A percentile compares a stretch with the other conserved stretches of the same genome.
Evolutionary conservation across 2,113 vertebrate genomes (phyloP).

Genomic region (Colius striatus): DNA sequence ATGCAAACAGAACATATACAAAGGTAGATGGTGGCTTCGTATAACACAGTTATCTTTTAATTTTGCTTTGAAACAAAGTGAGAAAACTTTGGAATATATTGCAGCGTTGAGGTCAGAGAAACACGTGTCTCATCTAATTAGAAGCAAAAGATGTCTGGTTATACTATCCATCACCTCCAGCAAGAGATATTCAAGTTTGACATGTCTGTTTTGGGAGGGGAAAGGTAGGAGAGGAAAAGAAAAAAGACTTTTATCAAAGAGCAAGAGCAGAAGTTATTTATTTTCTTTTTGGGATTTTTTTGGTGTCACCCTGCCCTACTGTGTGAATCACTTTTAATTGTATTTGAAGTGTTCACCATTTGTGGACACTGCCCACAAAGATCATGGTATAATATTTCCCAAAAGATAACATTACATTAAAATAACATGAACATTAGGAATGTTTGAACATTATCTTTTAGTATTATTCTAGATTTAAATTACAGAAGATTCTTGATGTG

Average conservation of each 20-base stretch:
- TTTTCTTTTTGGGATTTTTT: not conserved
- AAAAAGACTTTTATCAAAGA: not conserved
- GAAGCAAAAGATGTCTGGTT: slow-evolving; percentile 52
- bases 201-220: slow-evolving; percentile 9
- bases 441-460: not conserved
- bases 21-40: not conserved
- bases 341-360: not conserved
- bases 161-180: slow-evolving; percentile 30
- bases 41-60: not conserved
- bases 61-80: not conserved
- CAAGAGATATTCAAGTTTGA: slow-evolving; percentile 55
- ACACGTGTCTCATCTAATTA: slow-evolving; percentile 19
- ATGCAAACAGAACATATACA: not conserved
- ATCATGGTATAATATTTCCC: not conserved
- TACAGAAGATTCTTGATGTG: not conserved
- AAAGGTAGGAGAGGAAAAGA: not conserved
- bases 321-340: not conserved
- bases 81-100: not conserved
- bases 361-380: not conserved
- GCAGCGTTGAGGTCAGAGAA: slow-evolving; percentile 4
- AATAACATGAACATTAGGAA: not conserved
- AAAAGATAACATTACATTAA: not conserved
- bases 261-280: not conserved
- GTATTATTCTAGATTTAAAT: not conserved
- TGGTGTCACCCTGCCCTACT: rapidly evolving